Evolutionary conservation across 2,888 invertebrate genomes (phyloP), one percentile per base, ranked within the genome.

Genomic region (Lasioglossum leucozonium): DNA sequence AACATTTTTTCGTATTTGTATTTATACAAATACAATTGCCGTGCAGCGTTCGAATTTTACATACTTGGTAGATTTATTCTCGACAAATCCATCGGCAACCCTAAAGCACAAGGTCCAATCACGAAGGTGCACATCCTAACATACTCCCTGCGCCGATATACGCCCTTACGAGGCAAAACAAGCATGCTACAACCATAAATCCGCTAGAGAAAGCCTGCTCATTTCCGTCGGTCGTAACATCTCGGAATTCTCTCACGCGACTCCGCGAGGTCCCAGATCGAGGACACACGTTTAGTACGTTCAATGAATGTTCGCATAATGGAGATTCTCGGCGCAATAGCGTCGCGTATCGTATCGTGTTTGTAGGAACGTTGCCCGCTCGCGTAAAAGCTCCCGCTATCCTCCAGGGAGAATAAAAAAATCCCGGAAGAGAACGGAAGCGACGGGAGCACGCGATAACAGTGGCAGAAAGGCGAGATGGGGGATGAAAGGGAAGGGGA

Each of bases 301-400:
- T 79, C 79, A 44, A 79, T 65, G 47, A 81, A 44, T n/a, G 79
- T 40, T 72, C 42, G 40, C 37, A 69, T 72, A 78, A 72, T 42
- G 65, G 62, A 72, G 62, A 51, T 42, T 40, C 78, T 16, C 47
- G 13, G 10, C 13, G 55, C 37, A 62, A 79, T 71, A 37, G 44
- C 22, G 58, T 16, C 37, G n/a, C 44, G 4, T 30, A 26, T 26
- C 58, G 71, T 77, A 77, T 77, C 81, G 77, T 62, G 40, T 77
- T 71, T 44, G 22, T 37, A 65, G 58, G 13, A 22, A 67, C 51
- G 79, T 79, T 79, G 40, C 37, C n/a, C 34, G 30, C 37, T 62
- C n/a, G 26, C 62, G 47, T 78, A 71, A 74, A 71, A 80, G 69
- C 71, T 34, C 75, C 42, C 72, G 75, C 79, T 79, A 34, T 47